A percentile compares a stretch with the other conserved stretches of the same genome.
These are phyloP conservation scores for Mus spretus DNA, from an alignment of 2,797 vertebrate species.

Conservation along the genomic window DNA sequence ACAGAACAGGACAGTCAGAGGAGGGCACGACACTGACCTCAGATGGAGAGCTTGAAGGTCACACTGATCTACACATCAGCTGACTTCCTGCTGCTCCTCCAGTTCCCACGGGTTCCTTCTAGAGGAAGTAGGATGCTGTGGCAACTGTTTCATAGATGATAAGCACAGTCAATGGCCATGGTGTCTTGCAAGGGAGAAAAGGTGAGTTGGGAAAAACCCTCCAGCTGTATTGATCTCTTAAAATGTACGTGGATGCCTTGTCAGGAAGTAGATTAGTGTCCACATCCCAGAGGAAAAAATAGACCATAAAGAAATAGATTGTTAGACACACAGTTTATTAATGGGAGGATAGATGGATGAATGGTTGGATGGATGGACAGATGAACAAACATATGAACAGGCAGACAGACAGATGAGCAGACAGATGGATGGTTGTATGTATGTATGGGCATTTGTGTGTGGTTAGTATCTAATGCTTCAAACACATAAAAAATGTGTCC, in stretches of 20 bases:
- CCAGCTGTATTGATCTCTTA: not conserved
- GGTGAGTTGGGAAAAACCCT: not conserved
- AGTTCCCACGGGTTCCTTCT: not conserved
- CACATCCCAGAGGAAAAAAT: rapidly evolving
- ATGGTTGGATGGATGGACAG: too few relatives aligned
- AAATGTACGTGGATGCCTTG: not conserved
- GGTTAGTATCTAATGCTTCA: not conserved
- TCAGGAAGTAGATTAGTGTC: not conserved
- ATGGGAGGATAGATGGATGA: too few relatives aligned
- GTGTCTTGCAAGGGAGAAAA: not conserved
- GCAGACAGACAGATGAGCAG: not conserved
- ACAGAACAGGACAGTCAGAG: not conserved
- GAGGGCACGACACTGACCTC: not conserved
- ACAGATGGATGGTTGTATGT: not conserved
- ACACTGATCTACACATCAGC: not conserved
- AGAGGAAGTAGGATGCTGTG: not conserved
- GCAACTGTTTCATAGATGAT: not conserved
- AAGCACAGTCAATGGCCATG: not conserved
- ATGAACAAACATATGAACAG: too few relatives aligned
- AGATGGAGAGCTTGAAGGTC: not conserved
- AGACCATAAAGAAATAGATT: not conserved
- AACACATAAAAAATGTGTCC: not conserved
- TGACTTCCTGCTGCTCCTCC: not conserved
- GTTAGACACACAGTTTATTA: not conserved
- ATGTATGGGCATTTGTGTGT: not conserved